phyloP scores from a whole-genome alignment of 2,797 vertebrate species.

The Austrolebias charrua region DNA sequence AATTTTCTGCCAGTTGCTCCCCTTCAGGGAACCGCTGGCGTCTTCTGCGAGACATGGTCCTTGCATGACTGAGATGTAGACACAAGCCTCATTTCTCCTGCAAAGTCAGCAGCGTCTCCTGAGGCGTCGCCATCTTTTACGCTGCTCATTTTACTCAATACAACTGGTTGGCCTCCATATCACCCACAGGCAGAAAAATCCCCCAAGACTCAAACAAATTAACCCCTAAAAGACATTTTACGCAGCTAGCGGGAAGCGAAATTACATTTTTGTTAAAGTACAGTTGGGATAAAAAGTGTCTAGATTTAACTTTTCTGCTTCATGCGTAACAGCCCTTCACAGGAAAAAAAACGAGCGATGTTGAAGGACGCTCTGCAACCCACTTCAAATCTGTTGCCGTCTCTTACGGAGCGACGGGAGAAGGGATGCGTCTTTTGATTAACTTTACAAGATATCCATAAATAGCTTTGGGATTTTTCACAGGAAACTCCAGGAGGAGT shows the following conservation, averaged over 20 bases:
- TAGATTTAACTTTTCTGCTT: constrained; percentile 3
- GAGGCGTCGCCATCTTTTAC: constrained; percentile 27
- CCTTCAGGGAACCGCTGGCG: constrained; percentile 6
- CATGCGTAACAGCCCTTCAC: constrained; percentile 4
- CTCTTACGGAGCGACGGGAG: constrained; percentile 15
- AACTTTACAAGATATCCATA: constrained; percentile 36
- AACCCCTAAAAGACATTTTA: neutral
- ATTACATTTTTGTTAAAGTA: neutral
- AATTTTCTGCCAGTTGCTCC: constrained; percentile 9
- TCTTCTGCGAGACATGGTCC: constrained; percentile 18
- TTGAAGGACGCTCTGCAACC: constrained; percentile 13
- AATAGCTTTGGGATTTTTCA: constrained; percentile 25
- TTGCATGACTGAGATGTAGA: constrained; percentile 21
- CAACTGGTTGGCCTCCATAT: neutral
- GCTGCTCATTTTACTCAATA: constrained; percentile 19
- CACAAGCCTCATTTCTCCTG: constrained; percentile 11
- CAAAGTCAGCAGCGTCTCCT: constrained; percentile 13
- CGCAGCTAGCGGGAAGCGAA: neutral
- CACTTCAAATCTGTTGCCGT: constrained; percentile 13
- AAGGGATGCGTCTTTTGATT: constrained; percentile 31
- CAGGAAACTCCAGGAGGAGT: constrained; percentile 10
- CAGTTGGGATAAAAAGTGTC: neutral
- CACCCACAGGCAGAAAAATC: neutral
- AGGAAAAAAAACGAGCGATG: constrained; percentile 3
- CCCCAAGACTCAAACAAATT: constrained; percentile 5